Conservation (phyloP, 2,113 vertebrate species). For the Corythornis vintsioides region DNA sequence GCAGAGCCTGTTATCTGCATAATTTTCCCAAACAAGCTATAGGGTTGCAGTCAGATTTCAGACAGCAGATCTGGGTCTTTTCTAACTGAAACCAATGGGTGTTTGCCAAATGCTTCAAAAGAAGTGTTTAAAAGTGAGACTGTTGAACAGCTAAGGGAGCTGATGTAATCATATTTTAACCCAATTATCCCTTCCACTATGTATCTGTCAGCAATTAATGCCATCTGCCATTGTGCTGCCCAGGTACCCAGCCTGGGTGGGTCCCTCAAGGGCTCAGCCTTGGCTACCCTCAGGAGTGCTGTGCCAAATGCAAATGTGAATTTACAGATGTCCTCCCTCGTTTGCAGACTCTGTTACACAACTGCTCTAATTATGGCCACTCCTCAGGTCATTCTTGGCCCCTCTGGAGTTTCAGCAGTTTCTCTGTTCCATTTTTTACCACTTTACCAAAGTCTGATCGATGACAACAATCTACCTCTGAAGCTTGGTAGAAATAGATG, state of each 20-base stretch:
- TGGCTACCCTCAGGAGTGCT: slow-evolving; percentile 43
- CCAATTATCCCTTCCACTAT: slow-evolving; percentile 64
- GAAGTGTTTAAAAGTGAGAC: slow-evolving; percentile 24
- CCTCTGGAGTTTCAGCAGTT: neutral
- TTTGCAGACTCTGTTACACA: slow-evolving; percentile 51
- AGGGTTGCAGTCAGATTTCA: neutral
- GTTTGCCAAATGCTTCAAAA: slow-evolving; percentile 55
- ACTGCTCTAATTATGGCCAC: neutral
- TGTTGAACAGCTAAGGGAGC: slow-evolving; percentile 44
- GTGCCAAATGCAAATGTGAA: slow-evolving; percentile 59
- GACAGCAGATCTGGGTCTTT: slow-evolving; percentile 30
- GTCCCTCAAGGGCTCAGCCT: slow-evolving; percentile 35
- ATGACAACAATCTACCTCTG: neutral
- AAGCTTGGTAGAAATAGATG: neutral
- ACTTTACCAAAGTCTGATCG: neutral
- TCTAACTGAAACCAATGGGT: slow-evolving; percentile 42
- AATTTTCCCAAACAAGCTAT: neutral
- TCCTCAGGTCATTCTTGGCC: slow-evolving; percentile 9
- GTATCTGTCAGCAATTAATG: slow-evolving; percentile 66
- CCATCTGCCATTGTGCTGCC: slow-evolving; percentile 63
- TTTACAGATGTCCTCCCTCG: slow-evolving; percentile 37
- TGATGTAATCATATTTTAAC: slow-evolving; percentile 69
- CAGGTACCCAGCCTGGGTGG: slow-evolving; percentile 46
- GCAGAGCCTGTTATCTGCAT: neutral
- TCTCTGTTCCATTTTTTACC: neutral